Conservation (phyloP, 2,888 invertebrate genomes). For the Ormyrus thymus region DNA sequence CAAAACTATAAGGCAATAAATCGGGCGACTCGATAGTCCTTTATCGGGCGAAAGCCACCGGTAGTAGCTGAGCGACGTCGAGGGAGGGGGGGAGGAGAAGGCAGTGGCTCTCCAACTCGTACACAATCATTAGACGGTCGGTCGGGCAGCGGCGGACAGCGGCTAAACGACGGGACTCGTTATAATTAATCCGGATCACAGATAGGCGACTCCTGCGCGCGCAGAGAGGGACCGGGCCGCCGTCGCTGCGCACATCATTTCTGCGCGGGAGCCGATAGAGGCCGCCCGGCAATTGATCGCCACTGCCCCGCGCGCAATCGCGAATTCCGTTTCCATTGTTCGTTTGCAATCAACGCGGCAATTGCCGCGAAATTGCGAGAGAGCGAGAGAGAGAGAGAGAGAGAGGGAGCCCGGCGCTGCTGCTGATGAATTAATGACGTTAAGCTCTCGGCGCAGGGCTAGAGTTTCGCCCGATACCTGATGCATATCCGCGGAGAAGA, state of each 20-base stretch:
- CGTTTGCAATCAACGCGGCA: constrained; percentile 50
- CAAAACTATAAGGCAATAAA: neutral
- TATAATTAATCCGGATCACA: constrained; percentile 51
- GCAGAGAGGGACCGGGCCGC: neutral
- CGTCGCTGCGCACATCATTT: constrained; percentile 5
- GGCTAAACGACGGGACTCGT: constrained; percentile 41
- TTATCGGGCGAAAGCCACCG: constrained; percentile 33
- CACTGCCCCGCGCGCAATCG: constrained; percentile 14
- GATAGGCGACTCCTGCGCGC: neutral
- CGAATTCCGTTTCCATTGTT: constrained; percentile 48
- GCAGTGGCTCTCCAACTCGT: constrained; percentile 1
- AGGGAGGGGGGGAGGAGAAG: neutral
- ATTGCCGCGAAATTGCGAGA: constrained; percentile 34
- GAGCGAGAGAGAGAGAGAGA: neutral
- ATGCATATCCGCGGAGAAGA: too few species aligned
- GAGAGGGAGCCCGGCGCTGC: neutral
- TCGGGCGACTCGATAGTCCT: neutral
- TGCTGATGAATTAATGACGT: constrained; percentile 51
- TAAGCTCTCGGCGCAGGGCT: constrained; percentile 8
- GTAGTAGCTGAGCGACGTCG: too few species aligned
- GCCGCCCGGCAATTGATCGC: constrained; percentile 30
- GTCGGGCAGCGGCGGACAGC: neutral
- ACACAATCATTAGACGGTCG: constrained; percentile 30
- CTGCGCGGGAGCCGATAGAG: neutral
- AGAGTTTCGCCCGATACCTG: too few species aligned